Conservation (phyloP, 2,888 invertebrate genomes). For the Ethmia dodecea region DNA sequence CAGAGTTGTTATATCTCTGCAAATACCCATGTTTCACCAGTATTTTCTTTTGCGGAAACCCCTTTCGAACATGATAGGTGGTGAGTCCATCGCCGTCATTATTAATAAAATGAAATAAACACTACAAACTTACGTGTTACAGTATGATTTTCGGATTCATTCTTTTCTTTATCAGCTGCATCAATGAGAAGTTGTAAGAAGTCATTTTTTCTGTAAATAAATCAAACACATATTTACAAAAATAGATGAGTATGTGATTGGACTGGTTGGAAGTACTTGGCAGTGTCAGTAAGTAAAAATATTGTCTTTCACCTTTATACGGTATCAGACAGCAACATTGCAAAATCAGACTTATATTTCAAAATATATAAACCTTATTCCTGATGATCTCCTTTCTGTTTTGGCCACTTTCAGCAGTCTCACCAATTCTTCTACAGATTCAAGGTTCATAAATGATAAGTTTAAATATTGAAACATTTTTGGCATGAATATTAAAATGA, state of each 20-base stretch:
- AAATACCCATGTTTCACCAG: too few relatives aligned
- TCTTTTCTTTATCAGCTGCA: constrained; percentile 53
- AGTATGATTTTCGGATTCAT: constrained; percentile 28
- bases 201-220: constrained; percentile 49
- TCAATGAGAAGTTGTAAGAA: constrained; percentile 70
- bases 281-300: too few relatives aligned
- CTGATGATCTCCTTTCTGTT: constrained; percentile 44
- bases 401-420: constrained; percentile 55
- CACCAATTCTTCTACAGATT: constrained; percentile 46
- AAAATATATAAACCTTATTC: too few relatives aligned
- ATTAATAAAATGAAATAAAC: background rate
- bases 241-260: background rate
- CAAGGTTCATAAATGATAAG: constrained; percentile 53
- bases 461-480: constrained; percentile 40
- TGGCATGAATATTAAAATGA: constrained; percentile 50
- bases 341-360: too few relatives aligned
- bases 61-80: too few relatives aligned
- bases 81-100: too few relatives aligned
- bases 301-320: too few relatives aligned
- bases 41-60: too few relatives aligned
- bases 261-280: too few relatives aligned
- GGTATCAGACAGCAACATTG: background rate
- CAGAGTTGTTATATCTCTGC: too few relatives aligned
- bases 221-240: too few relatives aligned
- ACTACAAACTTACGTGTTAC: constrained; percentile 28